These are phyloP conservation scores for Megalops cyprinoides DNA, from an alignment of 2,797 vertebrate species.

Conservation along the genomic window DNA sequence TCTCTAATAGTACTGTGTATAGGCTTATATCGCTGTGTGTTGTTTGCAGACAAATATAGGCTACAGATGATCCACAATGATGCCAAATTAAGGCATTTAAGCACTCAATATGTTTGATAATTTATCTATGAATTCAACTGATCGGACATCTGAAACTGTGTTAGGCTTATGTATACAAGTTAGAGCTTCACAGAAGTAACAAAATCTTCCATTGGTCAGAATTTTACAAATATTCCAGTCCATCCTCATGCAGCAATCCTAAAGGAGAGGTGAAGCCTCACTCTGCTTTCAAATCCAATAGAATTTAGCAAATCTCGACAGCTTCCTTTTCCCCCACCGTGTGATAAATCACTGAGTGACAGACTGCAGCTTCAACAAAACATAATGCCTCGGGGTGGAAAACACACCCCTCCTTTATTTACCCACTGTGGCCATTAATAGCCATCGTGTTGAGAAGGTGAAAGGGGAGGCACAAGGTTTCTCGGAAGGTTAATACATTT, in stretches of 20 bases:
- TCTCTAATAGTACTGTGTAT: not conserved
- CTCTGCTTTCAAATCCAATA: conserved; percentile 62
- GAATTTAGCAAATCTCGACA: conserved; percentile 66
- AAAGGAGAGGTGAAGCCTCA: conserved; percentile 36
- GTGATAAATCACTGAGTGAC: conserved; percentile 74
- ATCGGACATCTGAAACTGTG: not conserved
- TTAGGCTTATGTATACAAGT: not conserved
- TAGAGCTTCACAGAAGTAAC: not conserved
- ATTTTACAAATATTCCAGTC: conserved; percentile 48
- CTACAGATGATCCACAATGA: not conserved
- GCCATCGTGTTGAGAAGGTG: conserved; percentile 44
- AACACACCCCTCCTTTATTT: conserved; percentile 41
- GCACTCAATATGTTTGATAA: not conserved
- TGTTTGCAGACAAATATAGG: not conserved
- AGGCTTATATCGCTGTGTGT: not conserved
- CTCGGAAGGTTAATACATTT: conserved; percentile 40
- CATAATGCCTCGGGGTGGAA: conserved; percentile 61
- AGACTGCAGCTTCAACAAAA: conserved; percentile 71
- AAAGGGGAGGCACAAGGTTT: conserved; percentile 41
- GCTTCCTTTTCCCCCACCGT: conserved; percentile 46
- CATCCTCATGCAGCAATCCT: conserved; percentile 54
- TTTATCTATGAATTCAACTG: not conserved
- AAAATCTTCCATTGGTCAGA: conserved; percentile 20
- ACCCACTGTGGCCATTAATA: conserved; percentile 41
- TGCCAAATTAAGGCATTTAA: not conserved